Conservation (phyloP, 2,888 invertebrate genomes). For the Teleogryllus oceanicus region DNA sequence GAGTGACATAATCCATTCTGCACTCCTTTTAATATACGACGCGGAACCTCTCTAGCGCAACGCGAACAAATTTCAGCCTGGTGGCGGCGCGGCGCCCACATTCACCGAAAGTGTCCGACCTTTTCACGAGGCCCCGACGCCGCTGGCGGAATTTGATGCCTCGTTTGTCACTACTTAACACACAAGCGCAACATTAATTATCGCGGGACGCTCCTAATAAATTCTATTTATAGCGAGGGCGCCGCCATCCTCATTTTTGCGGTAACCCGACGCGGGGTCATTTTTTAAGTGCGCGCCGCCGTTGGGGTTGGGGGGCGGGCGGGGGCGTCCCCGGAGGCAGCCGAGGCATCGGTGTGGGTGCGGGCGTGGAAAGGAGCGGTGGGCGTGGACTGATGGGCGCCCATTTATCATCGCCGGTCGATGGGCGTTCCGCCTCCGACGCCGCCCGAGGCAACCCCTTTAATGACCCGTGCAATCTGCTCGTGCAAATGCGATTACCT, state of each 20-base stretch:
- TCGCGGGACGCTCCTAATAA: neutral
- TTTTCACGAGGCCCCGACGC: neutral
- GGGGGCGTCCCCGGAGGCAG: neutral
- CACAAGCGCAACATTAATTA: neutral
- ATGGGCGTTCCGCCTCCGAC: neutral
- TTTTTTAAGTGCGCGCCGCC: neutral
- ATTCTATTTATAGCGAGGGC: neutral
- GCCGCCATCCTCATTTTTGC: neutral
- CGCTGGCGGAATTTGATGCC: neutral
- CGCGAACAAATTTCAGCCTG: no score
- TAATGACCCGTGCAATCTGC: conserved; percentile 10
- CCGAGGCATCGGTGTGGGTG: neutral
- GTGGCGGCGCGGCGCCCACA: neutral
- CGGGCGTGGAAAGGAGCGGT: neutral
- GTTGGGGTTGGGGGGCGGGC: no score
- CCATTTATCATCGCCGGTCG: neutral
- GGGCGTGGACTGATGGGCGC: neutral
- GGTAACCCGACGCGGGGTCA: neutral
- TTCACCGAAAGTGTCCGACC: neutral
- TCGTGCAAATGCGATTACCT: conserved; percentile 6
- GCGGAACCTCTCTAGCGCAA: no score
- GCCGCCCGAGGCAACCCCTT: neutral
- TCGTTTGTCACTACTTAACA: conserved; percentile 2
- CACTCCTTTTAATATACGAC: no score
- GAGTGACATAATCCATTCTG: no score